Conservation (phyloP, 2,888 invertebrate genomes). For the Synanthedon myopaeformis region DNA sequence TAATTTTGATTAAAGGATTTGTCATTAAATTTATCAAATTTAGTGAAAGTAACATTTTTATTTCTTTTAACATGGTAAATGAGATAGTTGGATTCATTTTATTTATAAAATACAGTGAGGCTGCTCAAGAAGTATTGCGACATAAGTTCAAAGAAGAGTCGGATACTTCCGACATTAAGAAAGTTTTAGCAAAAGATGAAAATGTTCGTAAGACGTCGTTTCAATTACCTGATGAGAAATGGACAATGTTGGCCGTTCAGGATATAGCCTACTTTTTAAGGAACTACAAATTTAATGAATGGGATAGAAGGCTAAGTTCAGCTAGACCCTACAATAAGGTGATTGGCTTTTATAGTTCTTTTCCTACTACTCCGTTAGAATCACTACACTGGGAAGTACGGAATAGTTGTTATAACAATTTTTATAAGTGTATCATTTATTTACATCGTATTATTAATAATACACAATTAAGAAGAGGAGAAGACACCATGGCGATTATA, state of each 20-base stretch:
- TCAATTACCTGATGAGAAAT: conserved; percentile 26
- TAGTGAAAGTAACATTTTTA: too few relatives aligned
- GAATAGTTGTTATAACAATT: conserved; percentile 62
- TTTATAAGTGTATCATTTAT: conserved; percentile 70
- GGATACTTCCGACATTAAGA: neutral
- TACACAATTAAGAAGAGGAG: conserved; percentile 52
- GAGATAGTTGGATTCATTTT: too few relatives aligned
- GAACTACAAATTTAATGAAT: conserved; percentile 74
- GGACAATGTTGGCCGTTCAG: conserved; percentile 56
- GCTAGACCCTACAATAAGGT: conserved; percentile 16
- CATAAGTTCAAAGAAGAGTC: too few relatives aligned
- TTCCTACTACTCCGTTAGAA: conserved; percentile 68
- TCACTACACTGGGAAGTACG: conserved; percentile 74
- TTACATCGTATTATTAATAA: conserved; percentile 42
- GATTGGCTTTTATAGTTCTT: conserved; percentile 40
- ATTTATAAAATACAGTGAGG: too few relatives aligned
- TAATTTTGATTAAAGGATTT: too few relatives aligned
- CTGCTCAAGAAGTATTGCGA: too few relatives aligned
- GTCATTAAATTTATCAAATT: too few relatives aligned
- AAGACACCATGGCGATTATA: conserved; percentile 62
- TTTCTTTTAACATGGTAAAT: too few relatives aligned
- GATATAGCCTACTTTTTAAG: conserved; percentile 73
- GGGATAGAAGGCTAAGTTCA: conserved; percentile 65
- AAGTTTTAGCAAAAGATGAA: conserved; percentile 3
- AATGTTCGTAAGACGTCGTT: conserved; percentile 8